Evolutionary conservation across 2,888 invertebrate species (phyloP), one percentile per base, ranked within the genome.

Genomic region (Cephalotes varians): DNA sequence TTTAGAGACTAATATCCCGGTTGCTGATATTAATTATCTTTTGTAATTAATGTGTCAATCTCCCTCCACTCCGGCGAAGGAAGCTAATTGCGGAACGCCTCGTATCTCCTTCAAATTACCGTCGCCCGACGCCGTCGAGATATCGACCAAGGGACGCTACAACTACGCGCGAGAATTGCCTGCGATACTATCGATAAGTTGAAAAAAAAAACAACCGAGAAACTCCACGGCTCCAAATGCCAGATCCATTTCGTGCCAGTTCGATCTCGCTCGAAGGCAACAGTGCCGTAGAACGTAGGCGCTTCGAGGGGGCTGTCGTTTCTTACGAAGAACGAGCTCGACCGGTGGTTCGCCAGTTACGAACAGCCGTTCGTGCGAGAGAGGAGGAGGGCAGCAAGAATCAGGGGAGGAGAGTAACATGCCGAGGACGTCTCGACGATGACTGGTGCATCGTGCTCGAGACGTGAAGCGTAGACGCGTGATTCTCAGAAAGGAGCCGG

Each of bases 391-490:
- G 62, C 40, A 58, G 58, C 15, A 31, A 37, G 76, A 28, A 44
- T 49, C 74, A 37, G 62, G 49, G 72, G 77, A 81, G 85, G 85
- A 85, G 85, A 85, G 86, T 86, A 88, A 90, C 90, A 86, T 82
- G 88, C 85, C 90, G 91, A 91, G 87, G 88, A 88, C 90, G 90
- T 90, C 88, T 83, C 91, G 87, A 90, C 86, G 90, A 90, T 90
- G 90, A 90, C 90, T 90, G 91, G 90, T 89, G 77, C 77, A 77
- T 69, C 77, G 69, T 69, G 69, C 67, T 44, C 77, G 77, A 69
- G 67, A 76, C 77, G 79, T 80, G 83, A 83, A 85, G 81, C 85
- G 79, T 85, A 84, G 88, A 85, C 81, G 87, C 87, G 91, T 90
- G 91, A 90, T 90, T 90, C 91, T 90, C 71, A 91, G 90, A 90